phyloP scores from a whole-genome alignment of 2,797 vertebrate species.

The Poecilia velifera region DNA sequence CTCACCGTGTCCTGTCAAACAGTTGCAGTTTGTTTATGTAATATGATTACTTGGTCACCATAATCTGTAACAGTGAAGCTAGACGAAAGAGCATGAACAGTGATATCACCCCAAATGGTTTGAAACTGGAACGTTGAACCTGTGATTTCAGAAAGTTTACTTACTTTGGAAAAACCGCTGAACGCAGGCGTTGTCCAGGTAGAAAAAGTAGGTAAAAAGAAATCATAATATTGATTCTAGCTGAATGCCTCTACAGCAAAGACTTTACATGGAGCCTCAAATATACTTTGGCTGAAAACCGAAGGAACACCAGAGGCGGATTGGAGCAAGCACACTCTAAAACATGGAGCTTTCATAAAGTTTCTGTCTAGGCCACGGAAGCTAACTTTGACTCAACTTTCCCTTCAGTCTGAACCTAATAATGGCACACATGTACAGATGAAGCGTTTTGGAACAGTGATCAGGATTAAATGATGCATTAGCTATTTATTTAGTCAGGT shows the following conservation, averaged over 20 bases:
- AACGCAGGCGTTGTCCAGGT: not conserved
- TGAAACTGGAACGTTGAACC: not conserved
- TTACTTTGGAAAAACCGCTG: not conserved
- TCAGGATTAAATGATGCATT: constrained; percentile 63
- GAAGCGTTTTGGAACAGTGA: constrained; percentile 41
- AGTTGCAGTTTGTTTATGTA: too few relatives aligned
- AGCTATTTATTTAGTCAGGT: constrained; percentile 69
- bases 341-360: constrained; percentile 27
- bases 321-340: not conserved
- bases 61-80: too few relatives aligned
- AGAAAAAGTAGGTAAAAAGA: not conserved
- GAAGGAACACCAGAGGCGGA: not conserved
- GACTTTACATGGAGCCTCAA: not conserved
- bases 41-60: too few relatives aligned
- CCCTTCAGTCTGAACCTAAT: constrained; percentile 34
- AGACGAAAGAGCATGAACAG: not conserved
- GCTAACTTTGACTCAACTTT: constrained; percentile 46
- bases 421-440: constrained; percentile 11
- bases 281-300: not conserved
- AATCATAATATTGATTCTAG: not conserved
- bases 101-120: not conserved
- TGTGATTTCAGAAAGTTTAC: not conserved
- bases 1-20: too few relatives aligned
- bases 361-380: constrained; percentile 22
- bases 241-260: not conserved